These are phyloP conservation scores for Choristoneura rosaceana DNA, from an alignment of 2,888 invertebrate genomes.

Conservation along the genomic window DNA sequence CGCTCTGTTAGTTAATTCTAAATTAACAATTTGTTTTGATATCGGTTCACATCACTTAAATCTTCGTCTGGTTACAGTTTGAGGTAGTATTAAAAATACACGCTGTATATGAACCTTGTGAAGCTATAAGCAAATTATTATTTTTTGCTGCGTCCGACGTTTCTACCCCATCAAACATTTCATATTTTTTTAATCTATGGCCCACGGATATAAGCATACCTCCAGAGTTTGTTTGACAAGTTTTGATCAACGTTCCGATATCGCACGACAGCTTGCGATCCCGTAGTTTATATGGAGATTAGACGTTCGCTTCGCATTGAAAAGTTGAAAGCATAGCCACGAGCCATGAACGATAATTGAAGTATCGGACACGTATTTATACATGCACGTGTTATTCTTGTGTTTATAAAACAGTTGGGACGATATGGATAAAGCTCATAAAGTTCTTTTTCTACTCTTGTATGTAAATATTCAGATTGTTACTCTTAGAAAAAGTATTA, in stretches of 20 bases:
- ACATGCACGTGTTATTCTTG: constrained; percentile 20
- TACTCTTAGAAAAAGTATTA: too few relatives aligned
- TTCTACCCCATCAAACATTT: background rate
- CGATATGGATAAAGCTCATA: background rate
- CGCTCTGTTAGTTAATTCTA: too few relatives aligned
- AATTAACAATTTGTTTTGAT: too few relatives aligned
- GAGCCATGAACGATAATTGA: constrained; percentile 29
- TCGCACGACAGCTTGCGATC: constrained; percentile 34
- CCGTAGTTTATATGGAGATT: constrained; percentile 42
- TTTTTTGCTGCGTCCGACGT: background rate
- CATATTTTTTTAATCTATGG: background rate
- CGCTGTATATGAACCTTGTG: too few relatives aligned
- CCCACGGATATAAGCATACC: constrained; percentile 26
- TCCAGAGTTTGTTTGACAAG: constrained; percentile 49
- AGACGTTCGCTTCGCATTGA: constrained; percentile 34
- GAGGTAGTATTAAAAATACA: too few relatives aligned
- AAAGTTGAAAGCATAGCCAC: constrained; percentile 23
- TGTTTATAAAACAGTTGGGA: background rate
- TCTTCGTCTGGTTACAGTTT: too few relatives aligned
- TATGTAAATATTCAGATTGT: too few relatives aligned
- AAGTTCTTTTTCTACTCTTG: background rate
- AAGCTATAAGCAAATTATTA: background rate
- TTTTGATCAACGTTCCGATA: constrained; percentile 47
- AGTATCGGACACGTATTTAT: constrained; percentile 30
- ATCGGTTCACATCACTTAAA: too few relatives aligned